phyloP scores from a whole-genome alignment of 2,113 vertebrate genomes.

The Chrysochloris asiatica region DNA sequence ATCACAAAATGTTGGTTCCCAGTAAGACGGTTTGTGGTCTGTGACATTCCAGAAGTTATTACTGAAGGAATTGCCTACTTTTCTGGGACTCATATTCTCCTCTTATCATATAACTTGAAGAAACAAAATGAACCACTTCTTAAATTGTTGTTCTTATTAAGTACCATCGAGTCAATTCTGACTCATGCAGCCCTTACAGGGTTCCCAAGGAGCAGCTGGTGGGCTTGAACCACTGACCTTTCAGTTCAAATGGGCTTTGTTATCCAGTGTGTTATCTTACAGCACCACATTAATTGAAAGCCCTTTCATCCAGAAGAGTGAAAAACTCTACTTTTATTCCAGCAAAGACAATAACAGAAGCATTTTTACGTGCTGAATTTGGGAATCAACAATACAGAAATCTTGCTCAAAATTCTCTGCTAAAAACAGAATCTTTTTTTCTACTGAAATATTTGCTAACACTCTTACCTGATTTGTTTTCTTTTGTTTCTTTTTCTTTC shows the following conservation, averaged over 20 bases:
- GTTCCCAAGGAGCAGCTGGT: too few species aligned
- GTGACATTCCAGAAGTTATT: background rate
- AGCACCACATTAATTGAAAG: background rate
- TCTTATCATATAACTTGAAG: background rate
- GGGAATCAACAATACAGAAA: background rate
- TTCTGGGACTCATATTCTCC: background rate
- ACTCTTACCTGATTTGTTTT: too few species aligned
- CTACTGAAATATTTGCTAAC: too few species aligned
- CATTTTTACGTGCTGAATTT: background rate
- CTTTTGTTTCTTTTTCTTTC: too few species aligned
- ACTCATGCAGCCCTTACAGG: too few species aligned
- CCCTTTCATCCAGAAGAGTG: background rate
- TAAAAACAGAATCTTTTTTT: background rate
- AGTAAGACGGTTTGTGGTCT: background rate
- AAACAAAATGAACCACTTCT: background rate
- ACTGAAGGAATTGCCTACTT: background rate
- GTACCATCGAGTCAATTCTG: too few species aligned
- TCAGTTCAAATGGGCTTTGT: too few species aligned
- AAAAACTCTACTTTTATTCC: background rate
- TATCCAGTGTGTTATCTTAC: too few species aligned
- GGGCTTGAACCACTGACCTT: too few species aligned
- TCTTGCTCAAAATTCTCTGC: background rate
- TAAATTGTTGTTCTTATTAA: too few species aligned
- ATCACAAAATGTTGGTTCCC: background rate
- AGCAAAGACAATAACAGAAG: background rate